Conservation (phyloP, 1,140 invertebrate genomes). For the Brachionus asplanchnoidis region DNA sequence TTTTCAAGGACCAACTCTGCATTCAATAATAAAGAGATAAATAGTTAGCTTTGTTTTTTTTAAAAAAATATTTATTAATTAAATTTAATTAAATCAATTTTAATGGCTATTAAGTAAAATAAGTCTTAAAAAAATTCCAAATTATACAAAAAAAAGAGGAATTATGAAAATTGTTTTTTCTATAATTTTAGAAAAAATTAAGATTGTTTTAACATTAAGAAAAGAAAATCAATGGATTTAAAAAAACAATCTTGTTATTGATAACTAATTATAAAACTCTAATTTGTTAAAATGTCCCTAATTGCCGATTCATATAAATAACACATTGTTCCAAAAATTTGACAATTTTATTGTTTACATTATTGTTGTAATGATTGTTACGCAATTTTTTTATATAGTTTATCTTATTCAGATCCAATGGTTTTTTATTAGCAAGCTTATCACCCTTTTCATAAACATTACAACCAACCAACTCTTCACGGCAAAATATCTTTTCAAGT, state of each 20-base stretch:
- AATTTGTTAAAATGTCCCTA: not conserved
- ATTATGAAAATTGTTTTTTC: too few relatives aligned
- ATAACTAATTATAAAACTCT: not conserved
- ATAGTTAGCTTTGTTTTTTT: too few relatives aligned
- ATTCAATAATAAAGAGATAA: too few relatives aligned
- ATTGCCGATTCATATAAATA: not conserved
- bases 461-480: not conserved
- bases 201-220: too few relatives aligned
- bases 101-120: too few relatives aligned
- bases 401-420: not conserved
- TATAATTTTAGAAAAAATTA: too few relatives aligned
- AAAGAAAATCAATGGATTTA: not conserved
- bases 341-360: not conserved
- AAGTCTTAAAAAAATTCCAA: too few relatives aligned
- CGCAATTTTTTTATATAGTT: not conserved
- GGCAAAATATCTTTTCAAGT: not conserved
- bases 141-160: too few relatives aligned
- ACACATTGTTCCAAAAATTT: not conserved
- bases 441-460: not conserved
- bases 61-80: too few relatives aligned
- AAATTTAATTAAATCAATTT: too few relatives aligned
- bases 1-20: too few relatives aligned
- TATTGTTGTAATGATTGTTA: not conserved
- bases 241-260: not conserved
- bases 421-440: not conserved